Base-by-base conservation (phyloP, 2,113 vertebrate species). In the Galemys pyrenaicus region DNA sequence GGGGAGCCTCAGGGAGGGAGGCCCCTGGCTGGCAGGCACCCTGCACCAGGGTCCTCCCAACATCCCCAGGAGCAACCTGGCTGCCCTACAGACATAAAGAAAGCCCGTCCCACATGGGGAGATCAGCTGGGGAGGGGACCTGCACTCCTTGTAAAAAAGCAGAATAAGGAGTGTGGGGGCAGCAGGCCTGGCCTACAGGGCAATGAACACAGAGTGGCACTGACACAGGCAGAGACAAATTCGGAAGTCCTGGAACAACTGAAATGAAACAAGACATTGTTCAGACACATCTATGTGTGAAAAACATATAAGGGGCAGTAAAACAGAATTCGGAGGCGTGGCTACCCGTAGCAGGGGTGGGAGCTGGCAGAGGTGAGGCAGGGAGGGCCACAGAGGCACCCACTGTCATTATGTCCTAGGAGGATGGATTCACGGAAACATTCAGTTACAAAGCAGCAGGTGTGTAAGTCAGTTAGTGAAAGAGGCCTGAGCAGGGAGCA, bases 61-160 rank as follows among this genome's bases (percentile, higher is more conserved):
- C 2, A 1, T 67, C 60, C 19, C 32, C 7, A 30, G 20, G 73
- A 35, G 49, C 32, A 22, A 35, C 30, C 49, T 2, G 16, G 79
- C 22, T 8, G 15, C 2, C 8, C 26, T 44, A 5, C 1, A 35
- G 80, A 32, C n/a, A 20, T 13, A 83, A 56, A 81, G 30, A 17
- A 79, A 73, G 71, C 12, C 73, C 1, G 1, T 9, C 20, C 6
- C 2, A 60, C 2, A 24, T 0, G 7, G 3, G 51, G 12, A 10
- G 51, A 44, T 9, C 8, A 7, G 3, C 5, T 4, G 2, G 35
- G 44, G 30, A 58, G 16, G 22, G 41, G 30, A 16, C 28, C 65
- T 51, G 32, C 28, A 15, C 41, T 17, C 39, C 67, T 80, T 56
- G 54, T 73, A 80, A 77, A 82, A 46, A 24, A 71, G 86, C 37